Evolutionary conservation across 2,797 vertebrate species (phyloP), one percentile per base, ranked within the genome.

Genomic region (Clarias platycephalus): DNA sequence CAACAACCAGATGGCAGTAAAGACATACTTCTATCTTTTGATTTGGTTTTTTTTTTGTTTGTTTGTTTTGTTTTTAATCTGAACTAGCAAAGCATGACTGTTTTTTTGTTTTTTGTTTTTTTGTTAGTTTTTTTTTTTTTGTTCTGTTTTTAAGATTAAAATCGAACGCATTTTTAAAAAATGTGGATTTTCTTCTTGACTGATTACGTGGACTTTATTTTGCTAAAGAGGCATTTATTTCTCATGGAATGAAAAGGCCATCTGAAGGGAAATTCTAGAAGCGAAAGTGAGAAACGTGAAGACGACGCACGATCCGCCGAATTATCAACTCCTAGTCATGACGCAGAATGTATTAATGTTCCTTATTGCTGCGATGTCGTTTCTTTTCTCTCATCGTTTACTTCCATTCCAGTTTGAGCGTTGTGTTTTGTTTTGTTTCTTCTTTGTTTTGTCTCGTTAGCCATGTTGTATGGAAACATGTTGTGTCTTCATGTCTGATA

Each of bases 381-480:
- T 88, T 80, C 83, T 83, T 74, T 28, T 83, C 82, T 86, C 62
- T 37, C 49, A 67, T 81, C 64, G 22, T 78, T 83, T 87, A 58
- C 70, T 82, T 78, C 79, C 86, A 88, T 90, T 90, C 88, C 89
- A 80, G 70, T 83, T 86, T 76, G 12, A 12, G 71, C 2, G 66
- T 1, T 28, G n/a, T 8, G 44, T 28, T 8, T 60, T 44, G 22
- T 9, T 40, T 71, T 60, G 57, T 71, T 28, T n/a, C n/a, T n/a
- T n/a, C n/a, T n/a, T 83, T 76, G 80, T 28, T 83, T 76, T 74
- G 66, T 82, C 79, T 86, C 66, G 18, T 67, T 70, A 78, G 68
- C 66, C 6, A 10, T 31, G 70, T 82, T 62, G n/a, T 64, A 57
- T 76, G 34, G 34, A 88, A 83, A n/a, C 64, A 60, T 87, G 86